phyloP scores from a whole-genome alignment of 2,888 invertebrate species.

The Polia nebulosa region DNA sequence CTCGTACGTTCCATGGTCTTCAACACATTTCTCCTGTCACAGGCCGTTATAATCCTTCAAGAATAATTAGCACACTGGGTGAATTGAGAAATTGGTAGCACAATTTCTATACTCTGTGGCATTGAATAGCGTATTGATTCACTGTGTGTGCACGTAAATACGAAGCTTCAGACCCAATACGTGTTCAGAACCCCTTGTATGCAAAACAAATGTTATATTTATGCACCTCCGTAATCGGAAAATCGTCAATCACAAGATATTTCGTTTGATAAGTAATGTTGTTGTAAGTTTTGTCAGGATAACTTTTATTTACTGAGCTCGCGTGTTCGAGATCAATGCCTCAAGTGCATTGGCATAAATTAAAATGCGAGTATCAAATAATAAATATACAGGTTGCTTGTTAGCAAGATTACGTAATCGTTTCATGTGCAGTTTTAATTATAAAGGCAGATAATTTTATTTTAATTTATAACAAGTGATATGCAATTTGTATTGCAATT shows the following conservation, averaged over 20 bases:
- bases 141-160: slow-evolving; percentile 41
- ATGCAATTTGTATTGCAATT: slow-evolving; percentile 11
- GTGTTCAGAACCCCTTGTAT: slow-evolving; percentile 76
- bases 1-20: slow-evolving; percentile 52
- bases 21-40: slow-evolving; percentile 60
- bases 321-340: slow-evolving; percentile 69
- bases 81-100: neutral
- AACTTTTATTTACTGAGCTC: slow-evolving; percentile 64
- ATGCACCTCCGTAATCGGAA: slow-evolving; percentile 81
- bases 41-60: slow-evolving; percentile 25
- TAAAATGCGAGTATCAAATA: slow-evolving; percentile 55
- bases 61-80: slow-evolving; percentile 21
- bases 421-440: slow-evolving; percentile 33
- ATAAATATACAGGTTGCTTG: slow-evolving; percentile 56
- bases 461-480: slow-evolving; percentile 28
- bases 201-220: slow-evolving; percentile 85
- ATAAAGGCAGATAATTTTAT: slow-evolving; percentile 23
- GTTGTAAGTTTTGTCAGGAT: slow-evolving; percentile 52
- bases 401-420: slow-evolving; percentile 15
- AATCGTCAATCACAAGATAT: slow-evolving; percentile 83
- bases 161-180: slow-evolving; percentile 72
- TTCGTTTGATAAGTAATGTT: slow-evolving; percentile 72
- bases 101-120: slow-evolving; percentile 46
- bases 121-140: slow-evolving; percentile 44
- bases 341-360: slow-evolving; percentile 59